phyloP scores from a whole-genome alignment of 2,888 invertebrate species.

The Lapara coniferarum region DNA sequence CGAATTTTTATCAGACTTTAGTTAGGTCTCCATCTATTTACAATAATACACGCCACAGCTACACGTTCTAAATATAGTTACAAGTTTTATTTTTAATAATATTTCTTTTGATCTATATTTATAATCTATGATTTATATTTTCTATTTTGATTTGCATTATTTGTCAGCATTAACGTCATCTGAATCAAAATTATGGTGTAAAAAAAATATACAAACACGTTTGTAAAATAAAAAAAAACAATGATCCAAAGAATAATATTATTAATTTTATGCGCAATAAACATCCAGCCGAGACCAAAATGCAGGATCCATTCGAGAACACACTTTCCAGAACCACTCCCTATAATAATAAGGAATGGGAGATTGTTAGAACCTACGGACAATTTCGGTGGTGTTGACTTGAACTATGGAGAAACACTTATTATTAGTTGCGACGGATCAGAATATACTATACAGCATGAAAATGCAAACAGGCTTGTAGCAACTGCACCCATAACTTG shows the following conservation, averaged over 20 bases:
- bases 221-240: constrained; percentile 23
- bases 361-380: constrained; percentile 67
- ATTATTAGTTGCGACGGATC: constrained; percentile 65
- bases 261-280: constrained; percentile 63
- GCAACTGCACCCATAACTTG: constrained; percentile 60
- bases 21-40: too few species aligned
- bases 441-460: constrained; percentile 54
- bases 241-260: constrained; percentile 57
- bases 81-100: not conserved
- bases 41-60: too few species aligned
- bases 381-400: constrained; percentile 55
- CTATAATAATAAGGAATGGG: constrained; percentile 61
- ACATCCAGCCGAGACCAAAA: constrained; percentile 50
- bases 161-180: not conserved
- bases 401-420: constrained; percentile 60
- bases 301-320: constrained; percentile 61
- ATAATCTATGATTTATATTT: not conserved
- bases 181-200: not conserved
- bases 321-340: constrained; percentile 67
- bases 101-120: not conserved
- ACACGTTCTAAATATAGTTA: too few species aligned
- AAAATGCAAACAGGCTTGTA: constrained; percentile 44
- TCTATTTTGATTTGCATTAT: too few species aligned
- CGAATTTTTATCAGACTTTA: too few species aligned
- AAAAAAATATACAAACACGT: too few species aligned